Percentiles rank a stretch among this genome's conserved stretches.
These are phyloP conservation scores for Elmis aenea DNA, from an alignment of 2,888 invertebrate genomes.

Conservation along the genomic window DNA sequence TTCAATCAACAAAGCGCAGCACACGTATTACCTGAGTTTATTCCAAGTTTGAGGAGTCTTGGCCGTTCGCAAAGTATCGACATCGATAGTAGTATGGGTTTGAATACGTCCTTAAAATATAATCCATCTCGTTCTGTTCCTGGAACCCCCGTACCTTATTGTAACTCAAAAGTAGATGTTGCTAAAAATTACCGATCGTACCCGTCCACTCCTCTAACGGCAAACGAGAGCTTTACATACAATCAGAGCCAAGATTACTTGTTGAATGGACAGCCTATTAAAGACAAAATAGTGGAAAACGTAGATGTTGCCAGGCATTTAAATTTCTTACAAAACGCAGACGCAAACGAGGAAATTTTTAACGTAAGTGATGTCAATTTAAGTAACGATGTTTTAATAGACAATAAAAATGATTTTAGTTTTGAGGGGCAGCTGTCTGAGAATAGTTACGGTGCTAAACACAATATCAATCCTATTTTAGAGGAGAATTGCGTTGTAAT, in stretches of 20 bases:
- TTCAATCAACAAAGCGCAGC: conserved; percentile 9
- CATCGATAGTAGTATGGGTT: conserved; percentile 30
- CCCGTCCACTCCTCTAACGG: conserved; percentile 65
- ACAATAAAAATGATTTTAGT: conserved; percentile 25
- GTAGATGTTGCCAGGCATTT: conserved; percentile 12
- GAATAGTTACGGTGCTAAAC: conserved; percentile 23
- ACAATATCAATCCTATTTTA: conserved; percentile 22
- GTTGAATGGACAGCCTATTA: conserved; percentile 44
- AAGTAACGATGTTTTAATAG: conserved; percentile 23
- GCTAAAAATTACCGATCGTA: conserved; percentile 56
- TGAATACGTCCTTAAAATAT: conserved; percentile 27
- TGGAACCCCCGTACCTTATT: conserved; percentile 60
- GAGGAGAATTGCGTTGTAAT: conserved; percentile 20
- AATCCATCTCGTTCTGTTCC: conserved; percentile 63
- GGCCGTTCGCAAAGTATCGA: conserved; percentile 21
- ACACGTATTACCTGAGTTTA: not conserved
- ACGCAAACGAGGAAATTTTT: conserved; percentile 19
- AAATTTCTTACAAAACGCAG: conserved; percentile 14
- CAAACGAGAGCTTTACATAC: conserved; percentile 40
- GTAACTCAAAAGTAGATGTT: conserved; percentile 46
- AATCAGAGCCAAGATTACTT: conserved; percentile 42
- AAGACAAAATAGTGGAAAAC: conserved; percentile 22
- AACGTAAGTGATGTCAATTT: conserved; percentile 20
- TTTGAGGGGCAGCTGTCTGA: conserved; percentile 23
- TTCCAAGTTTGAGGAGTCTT: conserved; percentile 13